Percentiles rank a stretch among this genome's conserved stretches.
Evolutionary conservation across 2,797 vertebrate genomes (phyloP).

Genomic region (Allobates femoralis): DNA sequence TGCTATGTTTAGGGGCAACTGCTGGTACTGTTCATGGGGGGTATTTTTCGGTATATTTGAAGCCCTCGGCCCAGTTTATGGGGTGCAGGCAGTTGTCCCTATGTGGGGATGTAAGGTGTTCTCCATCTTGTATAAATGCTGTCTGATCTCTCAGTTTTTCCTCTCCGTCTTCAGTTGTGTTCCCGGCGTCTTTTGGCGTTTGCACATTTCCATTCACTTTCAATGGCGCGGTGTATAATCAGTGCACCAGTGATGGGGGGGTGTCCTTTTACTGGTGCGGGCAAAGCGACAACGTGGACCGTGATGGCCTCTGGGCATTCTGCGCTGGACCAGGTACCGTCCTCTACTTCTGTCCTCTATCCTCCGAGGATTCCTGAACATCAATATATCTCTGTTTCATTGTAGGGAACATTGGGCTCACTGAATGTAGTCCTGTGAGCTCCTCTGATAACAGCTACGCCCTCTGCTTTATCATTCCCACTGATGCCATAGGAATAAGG

Average conservation of each 20-base stretch:
- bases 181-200: neutral
- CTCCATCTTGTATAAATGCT: too few species aligned
- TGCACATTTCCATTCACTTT: constrained; percentile 1
- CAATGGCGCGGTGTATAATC: neutral
- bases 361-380: neutral
- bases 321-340: neutral
- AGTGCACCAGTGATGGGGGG: neutral
- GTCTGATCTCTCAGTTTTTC: neutral
- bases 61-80: too few species aligned
- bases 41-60: too few species aligned
- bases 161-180: neutral
- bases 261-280: neutral
- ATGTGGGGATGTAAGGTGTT: too few species aligned
- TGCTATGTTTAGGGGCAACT: too few species aligned
- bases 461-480: neutral
- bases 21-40: too few species aligned
- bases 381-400: neutral
- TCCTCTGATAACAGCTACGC: neutral
- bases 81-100: too few species aligned
- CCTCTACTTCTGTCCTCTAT: too few species aligned
- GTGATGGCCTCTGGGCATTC: neutral
- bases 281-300: neutral
- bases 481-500: neutral
- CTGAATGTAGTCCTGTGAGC: neutral
- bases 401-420: neutral